Evolutionary conservation across 2,888 invertebrate genomes (phyloP).

Genomic region (Drosophila pseudotakahashii): DNA sequence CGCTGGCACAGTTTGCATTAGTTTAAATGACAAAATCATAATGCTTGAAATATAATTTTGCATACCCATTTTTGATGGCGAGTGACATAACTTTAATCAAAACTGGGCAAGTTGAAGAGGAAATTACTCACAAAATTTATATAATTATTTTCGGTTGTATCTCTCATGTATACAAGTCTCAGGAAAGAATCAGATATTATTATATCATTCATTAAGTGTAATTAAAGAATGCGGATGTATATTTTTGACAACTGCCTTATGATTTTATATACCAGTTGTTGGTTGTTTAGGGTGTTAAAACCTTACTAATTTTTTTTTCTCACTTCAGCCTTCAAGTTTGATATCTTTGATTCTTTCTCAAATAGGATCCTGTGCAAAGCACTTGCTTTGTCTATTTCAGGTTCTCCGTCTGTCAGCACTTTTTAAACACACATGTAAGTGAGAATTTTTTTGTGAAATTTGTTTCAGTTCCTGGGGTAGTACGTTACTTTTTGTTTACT

Average conservation of each 20-base stretch:
- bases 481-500: conserved; percentile 28
- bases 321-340: not conserved
- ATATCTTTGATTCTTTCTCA: conserved; percentile 17
- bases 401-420: not conserved
- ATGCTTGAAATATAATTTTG: conserved; percentile 4
- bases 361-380: conserved; percentile 8
- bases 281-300: no score
- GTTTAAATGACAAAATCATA: conserved; percentile 1
- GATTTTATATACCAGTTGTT: no score
- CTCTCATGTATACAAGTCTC: not conserved
- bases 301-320: not conserved
- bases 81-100: not conserved
- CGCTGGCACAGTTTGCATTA: not conserved
- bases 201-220: not conserved
- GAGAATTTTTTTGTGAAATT: conserved; percentile 15
- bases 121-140: conserved; percentile 6
- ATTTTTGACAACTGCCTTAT: not conserved
- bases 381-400: conserved; percentile 45
- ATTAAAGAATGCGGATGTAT: not conserved
- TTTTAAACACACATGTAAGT: conserved; percentile 1
- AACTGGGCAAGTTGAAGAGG: not conserved
- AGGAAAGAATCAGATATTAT: not conserved
- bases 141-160: not conserved
- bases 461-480: conserved; percentile 16
- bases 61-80: not conserved